A percentile compares a stretch with the other conserved stretches of the same genome.
Evolutionary conservation across 2,113 vertebrate species (phyloP).

Genomic region (Megaleporinus macrocephalus): DNA sequence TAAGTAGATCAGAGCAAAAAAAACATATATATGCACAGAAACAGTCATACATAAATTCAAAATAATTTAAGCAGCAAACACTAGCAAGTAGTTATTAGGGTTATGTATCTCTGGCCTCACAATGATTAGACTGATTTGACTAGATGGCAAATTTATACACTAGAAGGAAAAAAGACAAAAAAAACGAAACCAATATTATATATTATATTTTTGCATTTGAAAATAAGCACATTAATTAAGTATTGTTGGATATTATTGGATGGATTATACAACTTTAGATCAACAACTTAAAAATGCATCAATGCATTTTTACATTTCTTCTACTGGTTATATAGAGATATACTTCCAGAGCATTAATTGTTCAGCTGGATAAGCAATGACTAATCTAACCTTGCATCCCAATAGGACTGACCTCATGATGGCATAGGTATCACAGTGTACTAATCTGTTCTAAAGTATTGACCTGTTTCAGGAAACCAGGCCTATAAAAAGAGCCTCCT

Average conservation of each 20-base stretch:
- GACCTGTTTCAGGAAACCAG: slow-evolving; percentile 58
- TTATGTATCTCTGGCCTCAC: too few relatives aligned
- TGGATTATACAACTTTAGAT: not conserved
- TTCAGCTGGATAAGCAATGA: not conserved
- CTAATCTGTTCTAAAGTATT: slow-evolving; percentile 53
- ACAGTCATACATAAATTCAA: not conserved
- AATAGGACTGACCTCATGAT: slow-evolving; percentile 26
- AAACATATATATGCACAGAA: slow-evolving; percentile 8
- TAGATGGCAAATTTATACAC: too few relatives aligned
- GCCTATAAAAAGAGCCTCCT: slow-evolving; percentile 64
- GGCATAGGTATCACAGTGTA: slow-evolving; percentile 26
- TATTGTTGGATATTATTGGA: not conserved
- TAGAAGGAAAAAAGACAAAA: not conserved
- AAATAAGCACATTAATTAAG: too few relatives aligned
- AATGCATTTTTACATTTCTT: not conserved
- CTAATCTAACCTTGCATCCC: slow-evolving; percentile 24
- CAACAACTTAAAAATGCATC: not conserved
- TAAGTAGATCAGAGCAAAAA: slow-evolving; percentile 12
- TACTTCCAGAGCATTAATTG: not conserved
- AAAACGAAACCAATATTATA: not conserved
- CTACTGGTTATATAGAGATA: not conserved
- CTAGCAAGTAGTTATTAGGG: too few relatives aligned
- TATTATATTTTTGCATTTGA: too few relatives aligned
- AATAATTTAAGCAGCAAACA: not conserved
- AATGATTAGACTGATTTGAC: too few relatives aligned